Evolutionary conservation across 2,888 invertebrate genomes (phyloP).

Genomic region (Nemotelus nigrinus): DNA sequence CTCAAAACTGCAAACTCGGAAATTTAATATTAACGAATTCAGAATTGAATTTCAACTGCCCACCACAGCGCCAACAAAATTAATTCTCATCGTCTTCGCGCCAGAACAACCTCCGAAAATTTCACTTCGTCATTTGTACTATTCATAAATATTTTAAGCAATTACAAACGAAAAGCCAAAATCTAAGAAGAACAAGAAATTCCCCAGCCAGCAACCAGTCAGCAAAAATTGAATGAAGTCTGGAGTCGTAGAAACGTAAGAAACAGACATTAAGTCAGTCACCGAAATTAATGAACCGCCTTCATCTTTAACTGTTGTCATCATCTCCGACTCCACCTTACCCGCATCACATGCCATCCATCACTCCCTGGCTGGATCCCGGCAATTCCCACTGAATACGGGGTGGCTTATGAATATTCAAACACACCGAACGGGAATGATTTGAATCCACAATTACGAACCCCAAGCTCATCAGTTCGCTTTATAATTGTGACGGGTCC

Average conservation of each 20-base stretch:
- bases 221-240: constrained; percentile 36
- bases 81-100: constrained; percentile 39
- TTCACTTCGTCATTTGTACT: constrained; percentile 47
- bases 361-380: neutral
- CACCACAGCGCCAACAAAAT: constrained; percentile 40
- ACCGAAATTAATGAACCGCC: constrained; percentile 39
- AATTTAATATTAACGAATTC: constrained; percentile 38
- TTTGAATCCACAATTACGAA: constrained; percentile 33
- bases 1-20: constrained; percentile 36
- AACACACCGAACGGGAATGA: constrained; percentile 9
- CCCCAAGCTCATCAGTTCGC: constrained; percentile 11
- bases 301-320: constrained; percentile 27
- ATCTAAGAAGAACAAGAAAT: constrained; percentile 28
- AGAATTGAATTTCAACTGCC: constrained; percentile 38
- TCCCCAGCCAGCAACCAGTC: constrained; percentile 26
- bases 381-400: neutral
- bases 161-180: constrained; percentile 43
- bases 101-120: constrained; percentile 31
- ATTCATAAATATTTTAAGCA: constrained; percentile 51
- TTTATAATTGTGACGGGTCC: constrained; percentile 17
- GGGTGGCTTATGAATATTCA: constrained; percentile 40
- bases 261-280: constrained; percentile 30
- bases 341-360: neutral
- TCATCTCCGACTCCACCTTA: neutral
- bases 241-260: constrained; percentile 26